Evolutionary conservation across 2,113 vertebrate species (phyloP).

Genomic region (Eurypyga helias): DNA sequence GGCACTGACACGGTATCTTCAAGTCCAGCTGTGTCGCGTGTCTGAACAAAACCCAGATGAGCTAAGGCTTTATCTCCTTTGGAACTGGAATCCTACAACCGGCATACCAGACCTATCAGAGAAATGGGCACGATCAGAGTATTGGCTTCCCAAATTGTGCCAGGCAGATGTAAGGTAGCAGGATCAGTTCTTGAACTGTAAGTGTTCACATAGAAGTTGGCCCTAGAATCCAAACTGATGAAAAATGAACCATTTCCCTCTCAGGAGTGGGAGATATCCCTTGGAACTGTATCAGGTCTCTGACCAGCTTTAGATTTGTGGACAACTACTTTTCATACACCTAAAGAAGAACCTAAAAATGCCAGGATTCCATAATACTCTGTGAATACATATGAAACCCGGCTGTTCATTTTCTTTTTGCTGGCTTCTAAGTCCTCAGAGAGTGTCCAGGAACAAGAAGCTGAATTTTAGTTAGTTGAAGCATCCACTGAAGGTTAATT

Average conservation of each 20-base stretch:
- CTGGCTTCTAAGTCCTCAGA: neutral
- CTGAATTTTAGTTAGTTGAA: neutral
- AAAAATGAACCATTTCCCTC: neutral
- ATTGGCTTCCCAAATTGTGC: neutral
- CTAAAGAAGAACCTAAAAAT: neutral
- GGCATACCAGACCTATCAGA: neutral
- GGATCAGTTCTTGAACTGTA: neutral
- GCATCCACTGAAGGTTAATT: neutral
- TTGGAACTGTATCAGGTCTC: neutral
- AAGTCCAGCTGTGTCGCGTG: neutral
- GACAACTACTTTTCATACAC: neutral
- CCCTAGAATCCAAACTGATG: neutral
- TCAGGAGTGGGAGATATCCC: neutral
- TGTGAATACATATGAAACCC: neutral
- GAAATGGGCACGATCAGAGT: neutral
- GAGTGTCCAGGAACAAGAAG: neutral
- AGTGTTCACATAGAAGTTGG: neutral
- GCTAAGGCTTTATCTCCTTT: neutral
- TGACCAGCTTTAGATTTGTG: neutral
- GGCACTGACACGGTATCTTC: neutral
- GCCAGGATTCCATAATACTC: neutral
- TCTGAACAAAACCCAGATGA: neutral
- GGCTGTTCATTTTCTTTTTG: neutral
- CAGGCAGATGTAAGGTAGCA: neutral
- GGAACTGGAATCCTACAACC: neutral